Base-by-base conservation (phyloP, 2,797 vertebrate genomes). In the Sebastes itinus region DNA sequence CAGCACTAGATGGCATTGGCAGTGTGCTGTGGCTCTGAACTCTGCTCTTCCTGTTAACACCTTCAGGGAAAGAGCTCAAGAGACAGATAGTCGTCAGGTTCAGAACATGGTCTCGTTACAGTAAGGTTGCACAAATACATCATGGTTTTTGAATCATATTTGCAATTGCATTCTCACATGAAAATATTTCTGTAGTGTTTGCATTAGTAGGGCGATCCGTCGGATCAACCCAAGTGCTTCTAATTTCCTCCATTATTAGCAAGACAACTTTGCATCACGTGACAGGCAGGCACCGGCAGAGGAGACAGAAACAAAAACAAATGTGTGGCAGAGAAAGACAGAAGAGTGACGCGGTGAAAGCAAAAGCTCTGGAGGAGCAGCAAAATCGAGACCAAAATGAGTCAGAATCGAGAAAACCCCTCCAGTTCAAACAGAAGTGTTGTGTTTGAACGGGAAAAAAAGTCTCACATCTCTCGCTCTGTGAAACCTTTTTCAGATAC, bases 1-100 rank as follows among this genome's bases (percentile, higher is more conserved):
- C 82, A 73, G 91, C 92, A 92, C 92, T 93, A 94, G 93, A 92
- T 92, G 93, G 94, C 94, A 89, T 90, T 82, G 91, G 84, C 87
- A 90, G 78, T 80, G 88, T 92, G 65, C 79, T 79, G 72, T 73
- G 60, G 60, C 64, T 58, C 58, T 78, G 46, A 35, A 65, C 73
- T 83, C 62, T n/a, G 16, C 14, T 77, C 76, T 62, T 77, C 86
- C 78, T 84, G 76, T 80, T 78, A 4, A 63, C 63, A 80, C 78
- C 62, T 72, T n/a, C 10, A 23, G 52, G 32, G 42, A 60, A 18
- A 32, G 16, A 72, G 71, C 77, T 79, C 2, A 30, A 58, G 30
- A 75, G 52, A n/a, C 61, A 72, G 32, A 70, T 18, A 75, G 28
- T 32, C 8, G 68, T 18, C 18, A 72, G 52, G 13, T 25, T 59